phyloP scores from a whole-genome alignment of 2,113 vertebrate genomes.

The Picathartes gymnocephalus region DNA sequence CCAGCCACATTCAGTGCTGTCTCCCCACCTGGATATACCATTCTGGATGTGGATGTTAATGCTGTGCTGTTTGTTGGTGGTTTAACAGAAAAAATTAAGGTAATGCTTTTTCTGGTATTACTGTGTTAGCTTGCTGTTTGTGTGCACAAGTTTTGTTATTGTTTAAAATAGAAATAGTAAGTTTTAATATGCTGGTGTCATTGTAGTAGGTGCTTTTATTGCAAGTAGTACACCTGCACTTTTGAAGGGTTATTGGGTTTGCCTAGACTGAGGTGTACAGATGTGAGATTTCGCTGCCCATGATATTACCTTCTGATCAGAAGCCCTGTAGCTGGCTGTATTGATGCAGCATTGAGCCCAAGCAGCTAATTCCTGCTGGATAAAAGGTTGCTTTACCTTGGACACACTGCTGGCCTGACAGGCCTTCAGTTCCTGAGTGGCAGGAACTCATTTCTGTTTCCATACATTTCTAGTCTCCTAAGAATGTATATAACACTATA shows the following conservation, averaged over 20 bases:
- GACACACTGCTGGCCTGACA: not conserved
- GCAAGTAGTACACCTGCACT: not conserved
- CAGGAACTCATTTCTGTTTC: not conserved
- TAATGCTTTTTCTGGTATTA: constrained; percentile 24
- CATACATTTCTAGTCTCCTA: not conserved
- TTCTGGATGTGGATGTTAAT: constrained; percentile 93
- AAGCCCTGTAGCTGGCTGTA: not conserved
- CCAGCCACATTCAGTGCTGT: constrained; percentile 77
- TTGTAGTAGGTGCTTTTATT: not conserved
- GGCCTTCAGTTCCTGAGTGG: not conserved
- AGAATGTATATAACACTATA: not conserved
- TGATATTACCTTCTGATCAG: not conserved
- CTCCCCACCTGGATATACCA: constrained; percentile 86
- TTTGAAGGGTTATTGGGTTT: not conserved
- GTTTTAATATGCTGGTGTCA: not conserved
- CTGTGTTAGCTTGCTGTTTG: not conserved
- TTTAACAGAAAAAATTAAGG: constrained; percentile 88
- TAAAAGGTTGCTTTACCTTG: not conserved
- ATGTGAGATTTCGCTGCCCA: not conserved
- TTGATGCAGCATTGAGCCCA: not conserved
- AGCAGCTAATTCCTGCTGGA: not conserved
- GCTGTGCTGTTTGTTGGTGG: constrained; percentile 96
- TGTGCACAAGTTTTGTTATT: not conserved
- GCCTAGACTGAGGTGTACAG: not conserved
- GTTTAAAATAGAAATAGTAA: not conserved